Conservation (phyloP, 2,797 vertebrate genomes). For the Tamandua tetradactyla region DNA sequence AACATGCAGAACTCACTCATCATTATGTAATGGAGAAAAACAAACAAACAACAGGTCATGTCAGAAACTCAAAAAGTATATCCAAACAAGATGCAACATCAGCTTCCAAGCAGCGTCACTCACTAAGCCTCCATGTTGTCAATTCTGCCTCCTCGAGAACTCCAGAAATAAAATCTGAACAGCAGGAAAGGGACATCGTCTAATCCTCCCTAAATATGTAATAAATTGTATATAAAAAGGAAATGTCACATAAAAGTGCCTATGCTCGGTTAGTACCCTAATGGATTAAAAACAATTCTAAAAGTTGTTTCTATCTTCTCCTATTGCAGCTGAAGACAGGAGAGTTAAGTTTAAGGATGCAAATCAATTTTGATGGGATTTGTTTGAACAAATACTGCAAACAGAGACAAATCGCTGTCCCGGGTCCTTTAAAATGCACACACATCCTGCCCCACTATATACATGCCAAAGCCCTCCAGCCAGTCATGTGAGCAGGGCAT, state of each 20-base stretch:
- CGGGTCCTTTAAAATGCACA: background rate
- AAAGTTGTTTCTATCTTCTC: constrained; percentile 30
- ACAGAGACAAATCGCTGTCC: fast-evolving
- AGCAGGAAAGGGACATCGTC: background rate
- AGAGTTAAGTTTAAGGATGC: background rate
- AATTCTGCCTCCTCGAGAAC: background rate
- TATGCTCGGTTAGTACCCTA: constrained; percentile 43
- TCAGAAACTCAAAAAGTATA: background rate
- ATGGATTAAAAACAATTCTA: constrained; percentile 58
- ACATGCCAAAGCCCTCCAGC: fast-evolving
- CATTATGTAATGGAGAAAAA: background rate
- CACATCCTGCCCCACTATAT: fast-evolving
- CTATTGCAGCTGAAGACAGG: background rate
- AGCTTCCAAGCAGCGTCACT: background rate
- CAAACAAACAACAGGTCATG: background rate
- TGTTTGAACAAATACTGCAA: background rate
- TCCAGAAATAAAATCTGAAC: constrained; percentile 27
- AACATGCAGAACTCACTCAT: fast-evolving
- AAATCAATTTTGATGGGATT: background rate
- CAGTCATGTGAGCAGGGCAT: fast-evolving
- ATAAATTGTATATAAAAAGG: constrained; percentile 58
- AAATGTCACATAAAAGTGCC: background rate
- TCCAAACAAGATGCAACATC: background rate
- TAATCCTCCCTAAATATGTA: constrained; percentile 56
- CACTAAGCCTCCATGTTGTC: background rate